Evolutionary conservation across 2,113 vertebrate genomes (phyloP), one percentile per base, ranked within the genome.

Genomic region (Arothron firmamentum): DNA sequence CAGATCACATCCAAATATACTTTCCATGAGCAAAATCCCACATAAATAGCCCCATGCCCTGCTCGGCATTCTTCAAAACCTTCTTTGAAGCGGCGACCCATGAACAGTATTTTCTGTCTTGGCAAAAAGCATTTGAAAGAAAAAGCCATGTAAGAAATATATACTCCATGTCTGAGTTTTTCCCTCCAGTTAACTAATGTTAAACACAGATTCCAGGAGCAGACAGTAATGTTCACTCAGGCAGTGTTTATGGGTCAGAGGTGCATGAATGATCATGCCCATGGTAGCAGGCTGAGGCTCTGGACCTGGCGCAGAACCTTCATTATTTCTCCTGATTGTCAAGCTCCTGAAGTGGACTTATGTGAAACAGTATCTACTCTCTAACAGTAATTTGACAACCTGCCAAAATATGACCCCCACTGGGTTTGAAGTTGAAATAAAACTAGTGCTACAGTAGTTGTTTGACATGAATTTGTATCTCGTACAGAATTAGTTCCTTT

Each of bases 221-320:
- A 81, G 84, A 83, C 80, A 72, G 75, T 78, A 79, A 83, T 79
- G 79, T 73, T 85, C 74, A 68, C 75, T 41, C 65, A 74, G 68
- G 57, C 59, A 3, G 53, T 72, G 73, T 85, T 83, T 85, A 85
- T 83, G 77, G 78, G 83, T 80, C 82, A 77, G 80, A 79, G 72
- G 83, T 80, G 82, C 81, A 64, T 74, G 79, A 82, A 72, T 74
- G 77, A 79, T 82, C 53, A 52, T 67, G 66, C 55, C 80, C 20
- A 52, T 56, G 61, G 74, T 51, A 25, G 72, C 72, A 79, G 85
- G 84, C 80, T 86, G 84, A 75, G 85, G 81, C 54, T 86, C 78
- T 79, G 74, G 81, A 80, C 56, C 15, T 34, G 48, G 58, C 62
- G 56, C 79, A 85, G 68, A 75, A 80, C 67, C 63, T 72, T 70